Base-by-base conservation (phyloP, 1,140 invertebrate genomes). In the Acromyrmex echinatior region DNA sequence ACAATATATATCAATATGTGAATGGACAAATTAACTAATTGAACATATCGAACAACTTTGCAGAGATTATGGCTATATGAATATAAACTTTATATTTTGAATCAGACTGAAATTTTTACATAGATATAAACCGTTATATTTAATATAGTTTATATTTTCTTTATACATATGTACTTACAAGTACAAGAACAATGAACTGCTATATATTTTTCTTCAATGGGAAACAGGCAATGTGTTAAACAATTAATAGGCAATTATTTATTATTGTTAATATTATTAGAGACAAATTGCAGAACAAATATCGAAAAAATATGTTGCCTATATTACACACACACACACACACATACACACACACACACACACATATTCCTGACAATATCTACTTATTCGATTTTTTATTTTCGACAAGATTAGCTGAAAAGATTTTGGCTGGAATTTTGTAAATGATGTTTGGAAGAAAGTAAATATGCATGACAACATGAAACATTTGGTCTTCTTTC, bases 31-130 rank as follows among this genome's bases (percentile, higher is more conserved):
- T 49, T 73, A 74, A 60, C 7, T 21, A 39, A 86, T 28, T 51
- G 45, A 85, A 86, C 68, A 86, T 86, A 88, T 88, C 39, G 10
- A 10, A 45, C 39, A 45, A 45, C 87, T 88, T 68, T 62, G 21
- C 28, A n/a, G n/a, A 60, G 77, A 28, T 74, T 58, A 45, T 82
- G 18, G 71, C 39, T 45, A 14, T 51, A 51, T 16, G 3, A 14
- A 51, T 49, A 81, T 65, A 66, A 25, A 74, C 63, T 84, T 49
- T 62, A 73, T 62, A 65, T 68, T 84, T 35, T 77, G 39, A 88
- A 35, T 65, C 21, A 56, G 56, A 85, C 18, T 28, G 18, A 73
- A 73, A 12, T 9, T 53, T 74, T 70, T 51, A 76, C 6, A 53
- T 21, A 68, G 12, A 35, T 16, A 56, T 53, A 35, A 18, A 6